A percentile compares a stretch with the other conserved stretches of the same genome.
Conservation (phyloP, 2,888 invertebrate species). For the Pemphredon lugubris region DNA sequence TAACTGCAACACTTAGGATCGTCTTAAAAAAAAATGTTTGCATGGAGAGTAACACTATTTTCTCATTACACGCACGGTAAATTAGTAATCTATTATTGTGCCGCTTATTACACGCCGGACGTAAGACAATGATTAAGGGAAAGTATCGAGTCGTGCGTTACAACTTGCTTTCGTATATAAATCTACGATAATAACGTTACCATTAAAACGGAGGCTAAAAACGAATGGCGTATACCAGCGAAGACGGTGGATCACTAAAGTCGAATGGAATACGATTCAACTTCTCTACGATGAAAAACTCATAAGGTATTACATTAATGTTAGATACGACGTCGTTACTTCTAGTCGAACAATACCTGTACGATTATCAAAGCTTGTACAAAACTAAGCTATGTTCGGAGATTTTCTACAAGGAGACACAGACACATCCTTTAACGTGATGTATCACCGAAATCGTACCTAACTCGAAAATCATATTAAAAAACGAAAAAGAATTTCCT, state of each 20-base stretch:
- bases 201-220: slow-evolving; percentile 16
- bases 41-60: slow-evolving; percentile 7
- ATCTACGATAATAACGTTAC: slow-evolving; percentile 43
- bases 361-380: slow-evolving; percentile 70
- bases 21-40: slow-evolving; percentile 11
- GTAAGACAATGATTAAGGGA: slow-evolving; percentile 21
- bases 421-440: slow-evolving; percentile 34
- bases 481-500: slow-evolving; percentile 27
- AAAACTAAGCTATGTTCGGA: slow-evolving; percentile 67
- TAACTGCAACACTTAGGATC: slow-evolving; percentile 5
- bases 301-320: slow-evolving; percentile 61
- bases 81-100: slow-evolving; percentile 13
- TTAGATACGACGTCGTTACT: slow-evolving; percentile 46
- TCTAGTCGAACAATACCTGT: slow-evolving; percentile 55
- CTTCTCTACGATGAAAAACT: slow-evolving; percentile 50
- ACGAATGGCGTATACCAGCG: slow-evolving; percentile 7
- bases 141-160: slow-evolving; percentile 17
- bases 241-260: slow-evolving; percentile 11
- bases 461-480: slow-evolving; percentile 10
- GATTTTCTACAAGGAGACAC: slow-evolving; percentile 49
- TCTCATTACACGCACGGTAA: slow-evolving; percentile 32
- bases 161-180: slow-evolving; percentile 36
- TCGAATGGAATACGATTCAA: slow-evolving; percentile 13
- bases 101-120: slow-evolving; percentile 19
- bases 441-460: slow-evolving; percentile 20